Conservation (phyloP, 2,888 invertebrate species). For the Oscheius sp. region DNA sequence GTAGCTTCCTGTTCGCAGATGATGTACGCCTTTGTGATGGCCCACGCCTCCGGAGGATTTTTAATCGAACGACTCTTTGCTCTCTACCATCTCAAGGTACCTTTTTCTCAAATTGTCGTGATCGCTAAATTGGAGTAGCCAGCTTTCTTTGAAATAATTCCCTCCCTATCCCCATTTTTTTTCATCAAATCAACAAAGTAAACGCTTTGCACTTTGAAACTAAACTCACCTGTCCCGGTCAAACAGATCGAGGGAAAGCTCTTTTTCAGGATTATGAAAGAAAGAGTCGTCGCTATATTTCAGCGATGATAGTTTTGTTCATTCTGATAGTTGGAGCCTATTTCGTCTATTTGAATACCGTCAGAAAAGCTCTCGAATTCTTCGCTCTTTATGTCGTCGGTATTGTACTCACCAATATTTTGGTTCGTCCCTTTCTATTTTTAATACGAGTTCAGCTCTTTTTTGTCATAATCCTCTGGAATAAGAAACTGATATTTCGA, state of each 20-base stretch:
- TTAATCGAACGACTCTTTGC: constrained; percentile 8
- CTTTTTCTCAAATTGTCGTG: no score
- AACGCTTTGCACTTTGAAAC: no score
- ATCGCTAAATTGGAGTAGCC: no score
- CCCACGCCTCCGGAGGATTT: constrained; percentile 16
- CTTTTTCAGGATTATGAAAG: constrained; percentile 16
- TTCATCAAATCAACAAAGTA: background rate
- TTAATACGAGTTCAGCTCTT: background rate
- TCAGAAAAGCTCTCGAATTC: background rate
- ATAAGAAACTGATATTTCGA: constrained; percentile 9
- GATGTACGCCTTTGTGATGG: constrained; percentile 9
- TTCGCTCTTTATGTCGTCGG: constrained; percentile 9
- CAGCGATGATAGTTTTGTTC: background rate
- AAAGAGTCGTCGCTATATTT: background rate
- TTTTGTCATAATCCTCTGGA: constrained; percentile 10
- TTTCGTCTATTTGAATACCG: constrained; percentile 9
- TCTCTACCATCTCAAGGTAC: constrained; percentile 15
- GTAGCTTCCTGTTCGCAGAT: background rate
- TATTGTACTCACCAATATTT: background rate
- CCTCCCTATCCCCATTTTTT: background rate
- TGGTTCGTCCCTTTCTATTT: background rate
- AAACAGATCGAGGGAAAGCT: no score
- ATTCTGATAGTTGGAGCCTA: background rate
- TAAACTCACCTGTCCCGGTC: no score
- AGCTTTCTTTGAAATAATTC: background rate